These are phyloP conservation scores for Agrochola lota DNA, from an alignment of 2,888 invertebrate genomes.

Conservation along the genomic window DNA sequence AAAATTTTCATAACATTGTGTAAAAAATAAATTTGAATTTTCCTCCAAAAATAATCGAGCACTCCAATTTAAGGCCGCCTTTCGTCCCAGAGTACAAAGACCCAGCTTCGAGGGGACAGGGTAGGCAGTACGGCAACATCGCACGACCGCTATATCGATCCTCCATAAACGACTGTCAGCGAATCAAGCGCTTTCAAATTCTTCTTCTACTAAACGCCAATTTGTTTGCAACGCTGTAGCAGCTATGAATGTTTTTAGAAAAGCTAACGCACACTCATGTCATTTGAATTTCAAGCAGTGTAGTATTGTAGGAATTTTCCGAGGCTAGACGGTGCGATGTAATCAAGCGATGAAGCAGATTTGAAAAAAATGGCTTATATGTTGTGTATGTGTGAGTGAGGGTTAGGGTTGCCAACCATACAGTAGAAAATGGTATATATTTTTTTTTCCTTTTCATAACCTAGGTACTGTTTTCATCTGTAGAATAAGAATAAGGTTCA, in stretches of 20 bases:
- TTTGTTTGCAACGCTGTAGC: slow-evolving; percentile 48
- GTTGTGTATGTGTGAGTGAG: slow-evolving; percentile 36
- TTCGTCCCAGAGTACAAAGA: slow-evolving; percentile 81
- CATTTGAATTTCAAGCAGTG: slow-evolving; percentile 52
- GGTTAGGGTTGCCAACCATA: slow-evolving; percentile 24
- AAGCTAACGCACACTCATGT: slow-evolving; percentile 25
- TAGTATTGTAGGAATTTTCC: slow-evolving; percentile 56
- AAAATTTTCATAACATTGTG: background rate
- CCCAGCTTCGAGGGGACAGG: slow-evolving; percentile 74
- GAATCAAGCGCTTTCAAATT: slow-evolving; percentile 69
- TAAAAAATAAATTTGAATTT: slow-evolving; percentile 4
- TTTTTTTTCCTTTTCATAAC: background rate
- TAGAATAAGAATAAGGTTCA: background rate
- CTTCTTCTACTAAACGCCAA: background rate
- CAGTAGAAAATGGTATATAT: background rate
- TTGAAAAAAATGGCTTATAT: background rate
- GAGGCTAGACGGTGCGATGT: slow-evolving; percentile 25
- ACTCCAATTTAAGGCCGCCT: slow-evolving; percentile 77
- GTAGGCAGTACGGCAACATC: slow-evolving; percentile 79
- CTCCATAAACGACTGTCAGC: slow-evolving; percentile 66
- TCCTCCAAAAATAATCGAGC: slow-evolving; percentile 39
- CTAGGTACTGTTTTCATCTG: too few relatives aligned
- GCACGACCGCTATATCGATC: slow-evolving; percentile 85
- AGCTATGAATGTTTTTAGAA: slow-evolving; percentile 13
- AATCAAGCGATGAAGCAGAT: slow-evolving; percentile 49